Percentiles rank a stretch among this genome's conserved stretches.
Conservation (phyloP, 2,888 invertebrate genomes). For the Drosophila nr. perissopoda region DNA sequence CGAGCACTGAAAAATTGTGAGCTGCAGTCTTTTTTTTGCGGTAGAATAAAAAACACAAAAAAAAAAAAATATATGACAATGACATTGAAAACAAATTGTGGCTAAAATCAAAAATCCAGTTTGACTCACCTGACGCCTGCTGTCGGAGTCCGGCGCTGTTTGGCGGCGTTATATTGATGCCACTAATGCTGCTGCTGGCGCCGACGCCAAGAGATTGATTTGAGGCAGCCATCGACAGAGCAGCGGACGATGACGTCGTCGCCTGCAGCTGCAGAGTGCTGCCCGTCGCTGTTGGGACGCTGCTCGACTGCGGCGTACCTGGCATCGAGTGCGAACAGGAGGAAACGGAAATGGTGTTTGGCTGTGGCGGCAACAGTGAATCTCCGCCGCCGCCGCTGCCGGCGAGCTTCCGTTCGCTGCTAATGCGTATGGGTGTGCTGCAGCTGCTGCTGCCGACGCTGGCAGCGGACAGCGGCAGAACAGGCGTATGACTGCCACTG, state of each 20-base stretch:
- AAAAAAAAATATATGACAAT: slow-evolving; percentile 41
- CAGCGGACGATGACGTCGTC: slow-evolving; percentile 41
- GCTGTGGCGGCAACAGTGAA: slow-evolving; percentile 56
- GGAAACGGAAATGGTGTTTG: slow-evolving; percentile 8
- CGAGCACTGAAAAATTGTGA: slow-evolving; percentile 13
- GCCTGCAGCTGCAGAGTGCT: slow-evolving; percentile 74
- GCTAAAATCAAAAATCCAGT: slow-evolving; percentile 1
- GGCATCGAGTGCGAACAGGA: slow-evolving; percentile 54
- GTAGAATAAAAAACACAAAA: slow-evolving; percentile 3
- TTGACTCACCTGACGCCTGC: slow-evolving; percentile 81
- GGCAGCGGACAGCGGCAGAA: slow-evolving; percentile 37
- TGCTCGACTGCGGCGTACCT: slow-evolving; percentile 67
- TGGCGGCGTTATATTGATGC: slow-evolving; percentile 81
- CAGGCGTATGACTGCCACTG: slow-evolving; percentile 43
- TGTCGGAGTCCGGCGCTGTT: slow-evolving; percentile 82
- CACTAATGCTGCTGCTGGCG: slow-evolving; percentile 64
- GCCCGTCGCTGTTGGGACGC: slow-evolving; percentile 66
- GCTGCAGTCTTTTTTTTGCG: slow-evolving; percentile 20
- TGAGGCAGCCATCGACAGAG: slow-evolving; percentile 71
- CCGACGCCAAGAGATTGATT: slow-evolving; percentile 76
- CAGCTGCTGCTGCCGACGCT: slow-evolving; percentile 77
- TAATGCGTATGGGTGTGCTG: slow-evolving; percentile 83
- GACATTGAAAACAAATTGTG: slow-evolving; percentile 58
- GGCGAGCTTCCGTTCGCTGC: slow-evolving; percentile 61
- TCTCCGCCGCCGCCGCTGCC: slow-evolving; percentile 67